phyloP scores from a whole-genome alignment of 2,113 vertebrate species.

The Hyperoodon ampullatus region DNA sequence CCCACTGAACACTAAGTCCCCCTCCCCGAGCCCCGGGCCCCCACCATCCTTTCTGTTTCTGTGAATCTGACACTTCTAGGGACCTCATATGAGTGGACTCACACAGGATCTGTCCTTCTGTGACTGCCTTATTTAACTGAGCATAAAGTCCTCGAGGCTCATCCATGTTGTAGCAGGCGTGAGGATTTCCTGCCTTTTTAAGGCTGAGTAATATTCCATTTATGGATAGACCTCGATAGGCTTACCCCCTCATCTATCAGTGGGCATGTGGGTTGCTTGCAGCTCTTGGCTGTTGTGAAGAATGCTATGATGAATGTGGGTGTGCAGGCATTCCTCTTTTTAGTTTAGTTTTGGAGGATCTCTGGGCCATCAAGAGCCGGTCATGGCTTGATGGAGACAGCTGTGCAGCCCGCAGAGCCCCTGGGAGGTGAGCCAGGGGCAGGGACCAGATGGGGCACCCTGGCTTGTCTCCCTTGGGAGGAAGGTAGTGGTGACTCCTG shows the following conservation, averaged over 20 bases:
- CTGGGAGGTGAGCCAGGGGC: neutral
- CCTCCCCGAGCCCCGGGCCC: neutral
- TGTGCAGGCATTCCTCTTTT: accelerated
- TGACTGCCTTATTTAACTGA: neutral
- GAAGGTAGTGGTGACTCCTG: too few species aligned
- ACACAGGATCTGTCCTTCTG: neutral
- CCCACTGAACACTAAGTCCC: neutral
- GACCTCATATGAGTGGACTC: too few species aligned
- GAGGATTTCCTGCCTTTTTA: neutral
- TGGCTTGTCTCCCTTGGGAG: neutral
- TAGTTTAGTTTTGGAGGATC: neutral
- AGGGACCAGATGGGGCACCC: neutral
- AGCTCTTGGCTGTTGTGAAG: too few species aligned
- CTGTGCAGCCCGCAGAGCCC: neutral
- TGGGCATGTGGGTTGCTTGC: neutral
- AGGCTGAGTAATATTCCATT: accelerated
- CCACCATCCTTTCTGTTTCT: neutral
- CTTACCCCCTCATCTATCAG: neutral
- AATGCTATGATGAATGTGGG: accelerated
- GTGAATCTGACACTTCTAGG: neutral
- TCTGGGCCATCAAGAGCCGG: neutral
- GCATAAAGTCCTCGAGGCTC: neutral
- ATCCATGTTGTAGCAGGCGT: neutral
- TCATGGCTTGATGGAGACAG: neutral
- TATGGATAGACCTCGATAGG: too few species aligned